These are phyloP conservation scores for Brachypodius melanocephalos DNA, from an alignment of 2,113 vertebrate species.

Conservation along the genomic window DNA sequence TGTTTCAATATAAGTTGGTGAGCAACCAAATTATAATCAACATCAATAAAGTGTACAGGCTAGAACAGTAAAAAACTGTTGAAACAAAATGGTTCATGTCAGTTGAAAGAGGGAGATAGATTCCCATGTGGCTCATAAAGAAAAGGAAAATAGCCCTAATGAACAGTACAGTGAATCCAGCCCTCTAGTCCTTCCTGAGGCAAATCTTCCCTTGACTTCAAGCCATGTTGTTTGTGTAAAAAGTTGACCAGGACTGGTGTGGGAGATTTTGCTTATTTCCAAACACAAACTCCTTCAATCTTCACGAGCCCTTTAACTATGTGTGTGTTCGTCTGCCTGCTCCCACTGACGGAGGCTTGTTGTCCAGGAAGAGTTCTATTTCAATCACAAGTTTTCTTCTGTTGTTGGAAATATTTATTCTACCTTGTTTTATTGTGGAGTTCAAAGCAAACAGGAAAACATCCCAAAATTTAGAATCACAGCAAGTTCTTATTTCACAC, in stretches of 20 bases:
- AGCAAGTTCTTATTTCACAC: background rate
- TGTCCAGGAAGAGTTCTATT: background rate
- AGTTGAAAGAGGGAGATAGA: constrained; percentile 35
- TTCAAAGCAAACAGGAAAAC: constrained; percentile 23
- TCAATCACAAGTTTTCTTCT: background rate
- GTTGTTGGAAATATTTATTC: background rate
- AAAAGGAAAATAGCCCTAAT: constrained; percentile 31
- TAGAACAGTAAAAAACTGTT: constrained; percentile 41
- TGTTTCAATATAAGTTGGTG: constrained; percentile 47
- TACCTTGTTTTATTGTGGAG: background rate
- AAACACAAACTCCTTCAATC: background rate
- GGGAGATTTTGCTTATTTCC: constrained; percentile 21
- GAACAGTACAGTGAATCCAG: constrained; percentile 29
- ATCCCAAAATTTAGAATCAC: background rate
- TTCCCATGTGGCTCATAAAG: constrained; percentile 48
- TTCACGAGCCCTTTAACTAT: background rate
- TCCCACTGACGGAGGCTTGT: background rate
- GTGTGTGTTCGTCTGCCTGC: background rate
- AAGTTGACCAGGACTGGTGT: background rate
- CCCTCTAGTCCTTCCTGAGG: background rate
- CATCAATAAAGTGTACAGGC: constrained; percentile 34
- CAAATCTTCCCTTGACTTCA: constrained; percentile 21
- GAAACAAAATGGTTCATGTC: constrained; percentile 54
- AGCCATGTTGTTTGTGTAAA: background rate
- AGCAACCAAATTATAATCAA: constrained; percentile 57